phyloP scores from a whole-genome alignment of 2,113 vertebrate species.

The Furnarius figulus region DNA sequence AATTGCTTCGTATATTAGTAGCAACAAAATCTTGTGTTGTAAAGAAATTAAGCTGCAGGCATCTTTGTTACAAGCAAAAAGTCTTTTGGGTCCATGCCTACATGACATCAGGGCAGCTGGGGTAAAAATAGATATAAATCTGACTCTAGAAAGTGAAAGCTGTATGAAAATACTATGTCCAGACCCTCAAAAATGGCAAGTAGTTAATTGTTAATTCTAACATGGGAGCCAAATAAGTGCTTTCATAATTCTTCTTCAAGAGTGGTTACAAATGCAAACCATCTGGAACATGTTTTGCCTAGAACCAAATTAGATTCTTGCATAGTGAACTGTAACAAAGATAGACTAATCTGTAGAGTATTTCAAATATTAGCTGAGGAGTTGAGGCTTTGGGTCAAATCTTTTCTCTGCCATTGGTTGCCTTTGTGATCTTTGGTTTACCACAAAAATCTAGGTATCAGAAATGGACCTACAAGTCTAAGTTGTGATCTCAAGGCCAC shows the following conservation, averaged over 20 bases:
- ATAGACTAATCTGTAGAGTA: background rate
- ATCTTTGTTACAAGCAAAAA: background rate
- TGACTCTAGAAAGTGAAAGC: background rate
- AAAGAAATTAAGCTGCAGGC: background rate
- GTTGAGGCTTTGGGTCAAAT: background rate
- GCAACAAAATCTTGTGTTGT: background rate
- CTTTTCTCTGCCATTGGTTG: background rate
- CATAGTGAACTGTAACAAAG: constrained; percentile 18
- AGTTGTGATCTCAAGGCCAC: background rate
- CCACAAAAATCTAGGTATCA: background rate
- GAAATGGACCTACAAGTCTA: background rate
- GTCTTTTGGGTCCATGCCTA: background rate
- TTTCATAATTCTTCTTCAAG: background rate
- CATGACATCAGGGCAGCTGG: background rate
- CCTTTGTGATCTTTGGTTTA: background rate
- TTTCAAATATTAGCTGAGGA: constrained; percentile 13
- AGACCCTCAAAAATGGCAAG: background rate
- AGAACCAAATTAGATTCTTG: constrained; percentile 36
- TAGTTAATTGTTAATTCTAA: background rate
- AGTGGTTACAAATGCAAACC: background rate
- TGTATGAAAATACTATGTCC: background rate
- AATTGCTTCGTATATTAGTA: background rate
- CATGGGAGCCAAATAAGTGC: background rate
- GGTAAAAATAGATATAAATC: background rate
- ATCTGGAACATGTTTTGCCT: constrained; percentile 38